Evolutionary conservation across 2,113 vertebrate species (phyloP).

Genomic region (Ictalurus furcatus): DNA sequence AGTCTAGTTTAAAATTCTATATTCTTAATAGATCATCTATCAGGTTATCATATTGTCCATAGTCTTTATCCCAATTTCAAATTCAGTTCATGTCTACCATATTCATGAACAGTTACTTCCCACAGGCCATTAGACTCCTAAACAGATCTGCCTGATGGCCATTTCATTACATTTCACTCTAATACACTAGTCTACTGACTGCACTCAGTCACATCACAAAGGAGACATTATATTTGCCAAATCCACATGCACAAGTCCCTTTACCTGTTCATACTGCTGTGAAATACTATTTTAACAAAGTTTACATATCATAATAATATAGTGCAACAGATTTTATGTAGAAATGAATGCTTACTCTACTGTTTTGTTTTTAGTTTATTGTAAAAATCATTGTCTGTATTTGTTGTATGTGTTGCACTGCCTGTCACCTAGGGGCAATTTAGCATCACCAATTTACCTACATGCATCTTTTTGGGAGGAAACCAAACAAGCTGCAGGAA

Average conservation of each 20-base stretch:
- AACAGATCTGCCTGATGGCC: conserved; percentile 12
- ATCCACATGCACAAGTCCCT: neutral
- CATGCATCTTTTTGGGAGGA: neutral
- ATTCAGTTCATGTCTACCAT: neutral
- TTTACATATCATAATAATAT: neutral
- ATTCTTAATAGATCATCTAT: neutral
- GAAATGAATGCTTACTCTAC: neutral
- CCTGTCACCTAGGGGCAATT: neutral
- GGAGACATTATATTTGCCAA: neutral
- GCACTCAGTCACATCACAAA: neutral
- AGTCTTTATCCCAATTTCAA: neutral
- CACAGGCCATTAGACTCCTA: conserved; percentile 12
- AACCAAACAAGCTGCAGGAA: neutral
- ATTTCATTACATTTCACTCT: conserved; percentile 13
- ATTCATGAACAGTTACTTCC: conserved; percentile 10
- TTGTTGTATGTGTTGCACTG: neutral
- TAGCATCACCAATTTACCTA: neutral
- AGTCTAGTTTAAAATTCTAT: neutral
- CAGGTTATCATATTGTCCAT: neutral
- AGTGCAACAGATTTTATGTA: neutral
- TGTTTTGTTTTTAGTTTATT: neutral
- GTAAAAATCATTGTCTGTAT: neutral
- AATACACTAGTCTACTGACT: neutral
- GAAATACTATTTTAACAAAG: neutral
- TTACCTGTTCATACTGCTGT: neutral